A percentile compares a stretch with the other conserved stretches of the same genome.
These are phyloP conservation scores for Drosophila fuyamai DNA, from an alignment of 1,140 invertebrate genomes.

Conservation along the genomic window DNA sequence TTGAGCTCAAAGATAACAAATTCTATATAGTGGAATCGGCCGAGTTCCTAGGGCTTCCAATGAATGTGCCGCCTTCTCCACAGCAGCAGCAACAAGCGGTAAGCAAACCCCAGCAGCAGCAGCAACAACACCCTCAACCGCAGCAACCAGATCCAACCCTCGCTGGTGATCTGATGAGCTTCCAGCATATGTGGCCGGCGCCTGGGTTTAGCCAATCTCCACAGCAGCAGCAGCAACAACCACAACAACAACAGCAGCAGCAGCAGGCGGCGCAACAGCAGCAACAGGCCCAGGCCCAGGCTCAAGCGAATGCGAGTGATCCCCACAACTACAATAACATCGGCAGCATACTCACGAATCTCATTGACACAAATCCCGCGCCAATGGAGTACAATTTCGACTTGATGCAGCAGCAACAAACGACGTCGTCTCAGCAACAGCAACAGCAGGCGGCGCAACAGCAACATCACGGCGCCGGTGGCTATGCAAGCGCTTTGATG, in stretches of 20 bases:
- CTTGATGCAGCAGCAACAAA: constrained; percentile 65
- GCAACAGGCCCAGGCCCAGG: constrained; percentile 62
- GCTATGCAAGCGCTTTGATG: constrained; percentile 64
- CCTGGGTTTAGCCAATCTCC: constrained; percentile 37
- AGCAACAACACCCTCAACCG: constrained; percentile 57
- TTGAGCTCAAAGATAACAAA: constrained; percentile 78
- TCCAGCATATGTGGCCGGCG: constrained; percentile 80
- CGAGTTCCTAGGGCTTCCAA: constrained; percentile 82
- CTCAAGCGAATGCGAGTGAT: constrained; percentile 60
- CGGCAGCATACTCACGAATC: constrained; percentile 84
- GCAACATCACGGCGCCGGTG: constrained; percentile 59
- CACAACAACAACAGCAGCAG: constrained; percentile 52
- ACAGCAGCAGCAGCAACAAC: constrained; percentile 42
- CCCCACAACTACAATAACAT: constrained; percentile 83
- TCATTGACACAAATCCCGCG: constrained; percentile 79
- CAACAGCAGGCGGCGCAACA: constrained; percentile 63
- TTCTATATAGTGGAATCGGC: constrained; percentile 80
- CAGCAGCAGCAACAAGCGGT: constrained; percentile 65
- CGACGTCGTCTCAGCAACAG: constrained; percentile 58
- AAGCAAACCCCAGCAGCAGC: constrained; percentile 59
- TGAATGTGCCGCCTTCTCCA: constrained; percentile 69
- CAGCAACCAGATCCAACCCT: constrained; percentile 67
- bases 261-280: constrained; percentile 61
- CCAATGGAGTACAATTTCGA: constrained; percentile 83
- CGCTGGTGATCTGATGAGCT: constrained; percentile 69